A percentile compares a stretch with the other conserved stretches of the same genome.
phyloP scores from a whole-genome alignment of 2,113 vertebrate species.

The Mandrillus leucophaeus region DNA sequence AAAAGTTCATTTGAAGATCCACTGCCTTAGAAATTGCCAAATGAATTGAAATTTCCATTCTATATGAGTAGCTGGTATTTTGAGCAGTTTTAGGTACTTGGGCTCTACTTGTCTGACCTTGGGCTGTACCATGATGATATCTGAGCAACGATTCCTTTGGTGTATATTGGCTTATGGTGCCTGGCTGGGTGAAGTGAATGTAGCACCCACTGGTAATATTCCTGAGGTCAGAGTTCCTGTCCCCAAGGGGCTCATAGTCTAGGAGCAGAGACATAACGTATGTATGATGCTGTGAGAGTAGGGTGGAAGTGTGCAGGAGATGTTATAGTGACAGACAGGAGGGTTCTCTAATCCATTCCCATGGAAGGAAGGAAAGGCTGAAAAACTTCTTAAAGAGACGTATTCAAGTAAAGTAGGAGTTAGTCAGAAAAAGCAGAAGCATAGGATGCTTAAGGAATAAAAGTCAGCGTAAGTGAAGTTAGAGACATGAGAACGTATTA shows the following conservation, averaged over 20 bases:
- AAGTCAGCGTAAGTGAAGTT: neutral
- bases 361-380: neutral
- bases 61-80: neutral
- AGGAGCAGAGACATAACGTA: neutral
- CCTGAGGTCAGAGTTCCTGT: neutral
- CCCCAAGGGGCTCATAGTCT: neutral
- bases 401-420: neutral
- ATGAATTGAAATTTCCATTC: constrained; percentile 24
- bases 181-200: neutral
- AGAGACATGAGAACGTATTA: neutral
- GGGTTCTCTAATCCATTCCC: neutral
- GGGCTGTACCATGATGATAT: neutral
- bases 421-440: neutral
- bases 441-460: neutral
- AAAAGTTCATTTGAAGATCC: constrained; percentile 62
- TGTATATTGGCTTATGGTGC: neutral
- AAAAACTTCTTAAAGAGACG: neutral
- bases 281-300: neutral
- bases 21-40: constrained; percentile 38
- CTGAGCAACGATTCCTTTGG: neutral
- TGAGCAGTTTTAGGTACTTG: neutral
- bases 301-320: neutral
- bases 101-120: neutral
- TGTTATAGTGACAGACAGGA: neutral
- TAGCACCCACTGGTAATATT: neutral